A percentile compares a stretch with the other conserved stretches of the same genome.
Conservation (phyloP, 92 coral and sea anemone genomes). For the Phenganax subtilis region DNA sequence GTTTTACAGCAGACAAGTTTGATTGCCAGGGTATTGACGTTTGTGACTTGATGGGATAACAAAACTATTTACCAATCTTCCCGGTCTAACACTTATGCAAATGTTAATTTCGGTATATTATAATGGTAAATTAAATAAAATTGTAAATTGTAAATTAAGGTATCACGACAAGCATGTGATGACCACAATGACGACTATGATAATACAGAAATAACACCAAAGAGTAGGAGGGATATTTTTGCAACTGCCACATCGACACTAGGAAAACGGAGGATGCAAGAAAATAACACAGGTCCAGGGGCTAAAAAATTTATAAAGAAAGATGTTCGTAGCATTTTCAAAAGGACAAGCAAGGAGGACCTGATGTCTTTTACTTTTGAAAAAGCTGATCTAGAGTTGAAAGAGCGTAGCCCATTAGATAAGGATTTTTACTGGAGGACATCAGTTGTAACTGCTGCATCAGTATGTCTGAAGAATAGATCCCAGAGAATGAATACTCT, state of each 20-base stretch:
- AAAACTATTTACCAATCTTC: too few species aligned
- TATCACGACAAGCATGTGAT: neutral
- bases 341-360: constrained; percentile 21
- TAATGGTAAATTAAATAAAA: too few species aligned
- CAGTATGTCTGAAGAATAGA: constrained; percentile 14
- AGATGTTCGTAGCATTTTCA: constrained; percentile 24
- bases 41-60: too few species aligned
- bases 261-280: neutral
- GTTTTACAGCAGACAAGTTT: too few species aligned
- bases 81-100: too few species aligned
- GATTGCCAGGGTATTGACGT: too few species aligned
- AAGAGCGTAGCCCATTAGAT: constrained; percentile 17
- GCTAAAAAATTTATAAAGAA: constrained; percentile 13
- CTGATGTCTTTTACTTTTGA: constrained; percentile 16
- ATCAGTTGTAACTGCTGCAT: constrained; percentile 18
- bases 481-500: constrained; percentile 19
- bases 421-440: neutral
- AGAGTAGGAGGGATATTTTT: neutral
- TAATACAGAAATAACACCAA: neutral
- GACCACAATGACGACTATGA: neutral
- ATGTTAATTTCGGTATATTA: too few species aligned
- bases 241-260: neutral
- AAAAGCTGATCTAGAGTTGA: constrained; percentile 17
- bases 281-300: neutral
- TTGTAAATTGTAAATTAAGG: too few species aligned